Evolutionary conservation across 2,888 invertebrate genomes (phyloP).

Genomic region (Serripes groenlandicus): DNA sequence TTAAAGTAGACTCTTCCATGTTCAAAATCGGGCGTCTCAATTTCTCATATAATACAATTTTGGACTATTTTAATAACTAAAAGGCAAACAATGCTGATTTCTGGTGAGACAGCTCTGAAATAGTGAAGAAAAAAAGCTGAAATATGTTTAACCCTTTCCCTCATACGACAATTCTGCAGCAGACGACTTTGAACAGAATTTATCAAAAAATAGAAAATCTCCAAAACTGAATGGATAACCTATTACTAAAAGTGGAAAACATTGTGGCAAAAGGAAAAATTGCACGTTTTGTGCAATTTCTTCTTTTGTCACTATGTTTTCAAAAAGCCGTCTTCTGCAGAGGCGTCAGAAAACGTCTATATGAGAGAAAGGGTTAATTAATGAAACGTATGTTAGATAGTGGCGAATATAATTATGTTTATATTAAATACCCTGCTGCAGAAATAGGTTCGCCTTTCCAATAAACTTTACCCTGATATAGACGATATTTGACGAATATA

Average conservation of each 20-base stretch:
- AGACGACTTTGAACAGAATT: neutral
- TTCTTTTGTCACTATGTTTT: neutral
- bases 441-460: too few relatives aligned
- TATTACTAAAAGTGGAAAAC: neutral
- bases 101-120: neutral
- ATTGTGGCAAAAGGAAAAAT: neutral
- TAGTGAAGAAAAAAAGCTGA: too few relatives aligned
- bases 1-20: too few relatives aligned
- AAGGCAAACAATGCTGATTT: neutral
- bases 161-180: neutral
- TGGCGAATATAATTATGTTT: neutral
- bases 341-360: too few relatives aligned
- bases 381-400: neutral
- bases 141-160: neutral
- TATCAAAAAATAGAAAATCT: neutral
- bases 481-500: too few relatives aligned
- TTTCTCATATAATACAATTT: too few relatives aligned
- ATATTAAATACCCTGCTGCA: too few relatives aligned
- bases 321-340: too few relatives aligned
- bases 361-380: too few relatives aligned
- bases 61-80: too few relatives aligned
- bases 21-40: too few relatives aligned
- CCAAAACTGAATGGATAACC: neutral
- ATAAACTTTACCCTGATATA: too few relatives aligned
- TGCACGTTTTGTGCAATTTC: neutral